Evolutionary conservation across 2,113 vertebrate species (phyloP).

Genomic region (Heloderma charlesbogerti): DNA sequence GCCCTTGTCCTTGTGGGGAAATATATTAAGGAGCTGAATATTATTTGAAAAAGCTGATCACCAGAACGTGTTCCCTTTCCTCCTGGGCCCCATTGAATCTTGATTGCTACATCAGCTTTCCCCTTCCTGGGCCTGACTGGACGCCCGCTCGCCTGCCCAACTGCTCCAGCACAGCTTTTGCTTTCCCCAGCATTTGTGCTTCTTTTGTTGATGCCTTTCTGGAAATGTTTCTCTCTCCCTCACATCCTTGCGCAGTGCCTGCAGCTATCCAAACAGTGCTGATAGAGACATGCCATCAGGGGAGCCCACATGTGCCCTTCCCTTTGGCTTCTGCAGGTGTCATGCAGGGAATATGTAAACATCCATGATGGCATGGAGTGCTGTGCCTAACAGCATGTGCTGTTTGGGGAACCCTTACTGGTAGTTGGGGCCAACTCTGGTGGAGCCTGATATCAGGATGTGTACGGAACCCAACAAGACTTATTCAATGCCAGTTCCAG

Average conservation of each 20-base stretch:
- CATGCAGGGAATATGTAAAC: neutral
- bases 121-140: constrained; percentile 25
- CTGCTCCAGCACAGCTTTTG: constrained; percentile 27
- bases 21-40: constrained; percentile 42
- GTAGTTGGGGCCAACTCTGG: neutral
- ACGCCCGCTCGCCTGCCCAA: constrained; percentile 23
- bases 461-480: neutral
- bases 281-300: neutral
- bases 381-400: neutral
- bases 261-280: constrained; percentile 9
- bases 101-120: constrained; percentile 27
- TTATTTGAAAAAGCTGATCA: constrained; percentile 43
- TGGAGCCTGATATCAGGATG: neutral
- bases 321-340: neutral
- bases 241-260: constrained; percentile 5
- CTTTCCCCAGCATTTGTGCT: constrained; percentile 28
- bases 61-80: constrained; percentile 20
- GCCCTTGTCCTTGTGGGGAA: constrained; percentile 11
- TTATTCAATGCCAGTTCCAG: too few relatives aligned
- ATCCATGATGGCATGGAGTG: neutral
- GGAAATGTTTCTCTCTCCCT: neutral
- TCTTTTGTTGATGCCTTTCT: constrained; percentile 39
- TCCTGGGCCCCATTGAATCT: constrained; percentile 20
- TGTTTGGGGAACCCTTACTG: neutral
- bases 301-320: neutral